Percentiles rank a stretch among this genome's conserved stretches.
Conservation (phyloP, 2,797 vertebrate species). For the Silurus aristotelis region DNA sequence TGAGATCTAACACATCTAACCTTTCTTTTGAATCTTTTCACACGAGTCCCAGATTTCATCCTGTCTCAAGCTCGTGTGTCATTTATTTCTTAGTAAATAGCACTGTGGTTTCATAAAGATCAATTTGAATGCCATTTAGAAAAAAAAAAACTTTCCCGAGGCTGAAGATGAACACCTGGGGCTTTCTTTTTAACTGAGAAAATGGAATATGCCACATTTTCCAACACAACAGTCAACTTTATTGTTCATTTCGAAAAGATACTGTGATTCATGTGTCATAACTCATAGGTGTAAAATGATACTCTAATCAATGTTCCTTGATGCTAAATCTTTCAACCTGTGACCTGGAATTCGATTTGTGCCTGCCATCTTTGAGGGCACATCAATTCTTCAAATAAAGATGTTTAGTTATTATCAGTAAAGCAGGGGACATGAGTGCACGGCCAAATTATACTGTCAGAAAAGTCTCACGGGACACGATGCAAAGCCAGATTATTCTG, state of each 20-base stretch:
- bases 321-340: background rate
- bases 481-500: no score
- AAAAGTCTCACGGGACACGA: no score
- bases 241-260: background rate
- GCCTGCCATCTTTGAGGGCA: background rate
- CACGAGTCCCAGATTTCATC: constrained; percentile 13
- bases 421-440: no score
- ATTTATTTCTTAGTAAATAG: constrained; percentile 66
- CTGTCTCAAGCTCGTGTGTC: constrained; percentile 10
- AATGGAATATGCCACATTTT: background rate
- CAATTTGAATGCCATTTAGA: constrained; percentile 38
- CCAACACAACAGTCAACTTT: background rate
- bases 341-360: constrained; percentile 10
- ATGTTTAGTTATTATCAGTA: background rate
- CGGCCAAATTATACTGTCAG: no score
- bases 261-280: background rate
- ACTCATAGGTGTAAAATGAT: background rate
- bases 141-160: constrained; percentile 61
- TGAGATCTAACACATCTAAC: no score
- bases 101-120: constrained; percentile 59
- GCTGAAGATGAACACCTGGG: constrained; percentile 9
- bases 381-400: background rate
- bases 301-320: background rate
- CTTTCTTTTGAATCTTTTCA: background rate
- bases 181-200: background rate